Base-by-base conservation (phyloP, 2,888 invertebrate species). In the Athalia circularis region DNA sequence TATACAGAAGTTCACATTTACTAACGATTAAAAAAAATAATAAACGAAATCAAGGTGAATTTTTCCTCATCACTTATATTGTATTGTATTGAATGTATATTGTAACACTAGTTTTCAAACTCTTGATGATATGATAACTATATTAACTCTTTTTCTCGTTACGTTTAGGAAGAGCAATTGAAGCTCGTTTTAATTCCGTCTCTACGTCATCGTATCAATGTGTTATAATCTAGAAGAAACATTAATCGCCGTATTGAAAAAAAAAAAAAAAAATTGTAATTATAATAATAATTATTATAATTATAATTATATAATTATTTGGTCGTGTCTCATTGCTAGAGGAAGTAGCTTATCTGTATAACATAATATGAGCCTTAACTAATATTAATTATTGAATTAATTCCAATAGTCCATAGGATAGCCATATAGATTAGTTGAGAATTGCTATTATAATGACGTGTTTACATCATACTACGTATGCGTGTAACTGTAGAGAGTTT, bases 361-460 rank as follows among this genome's bases (percentile, higher is more conserved):
- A 75, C 47, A 59, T 72, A 64, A 75, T 75, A 75, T 62, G 62
- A 75, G 75, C 75, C 75, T 75, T 75, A 75, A 75, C 62, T 75
- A 64, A 75, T 62, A 75, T 47, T 62, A 61, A 75, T 75, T 50
- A 9, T 29, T 75, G 7, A 62, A 29, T 29, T 29, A 29, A 29
- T 29, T 29, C 29, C 29, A 29, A 29, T 29, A 29, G 29, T 29
- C 52, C 50, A 50, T 75, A 75, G 61, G n/a, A 50, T 61, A 72
- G 29, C 13, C 11, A 62, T 75, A 75, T 50, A 43, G 62, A 50
- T 75, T 59, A 52, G 47, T 59, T 45, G 13, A 57, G 3, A 59
- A 59, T 72, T 59, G 7, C 45, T 29, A 43, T 11, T 70, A 52
- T 47, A 72, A 67, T 9, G 50, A 15, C 13, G 45, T 68, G 11